Evolutionary conservation across 2,797 vertebrate species (phyloP).

Genomic region (Zalophus californianus): DNA sequence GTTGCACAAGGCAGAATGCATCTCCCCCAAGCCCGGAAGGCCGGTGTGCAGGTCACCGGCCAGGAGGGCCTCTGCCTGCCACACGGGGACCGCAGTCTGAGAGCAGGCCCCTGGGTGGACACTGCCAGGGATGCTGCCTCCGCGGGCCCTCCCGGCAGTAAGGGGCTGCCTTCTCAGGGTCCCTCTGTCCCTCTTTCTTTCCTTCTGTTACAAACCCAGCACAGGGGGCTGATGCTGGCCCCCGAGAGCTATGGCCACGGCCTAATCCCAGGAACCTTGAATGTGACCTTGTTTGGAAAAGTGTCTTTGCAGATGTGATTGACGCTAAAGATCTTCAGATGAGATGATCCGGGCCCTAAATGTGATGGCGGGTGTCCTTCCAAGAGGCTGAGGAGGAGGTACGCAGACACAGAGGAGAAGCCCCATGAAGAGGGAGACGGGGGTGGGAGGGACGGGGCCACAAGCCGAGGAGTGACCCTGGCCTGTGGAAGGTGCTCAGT

Average conservation of each 20-base stretch:
- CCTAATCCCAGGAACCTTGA: neutral
- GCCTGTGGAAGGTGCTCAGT: too few species aligned
- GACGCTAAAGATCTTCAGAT: neutral
- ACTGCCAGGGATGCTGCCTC: too few species aligned
- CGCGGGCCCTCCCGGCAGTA: neutral
- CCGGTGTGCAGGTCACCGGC: neutral
- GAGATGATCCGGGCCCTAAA: neutral
- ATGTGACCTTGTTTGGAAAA: neutral
- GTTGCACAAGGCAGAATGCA: accelerated
- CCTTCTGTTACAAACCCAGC: too few species aligned
- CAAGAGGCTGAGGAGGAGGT: neutral
- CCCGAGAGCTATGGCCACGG: too few species aligned
- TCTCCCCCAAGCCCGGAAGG: neutral
- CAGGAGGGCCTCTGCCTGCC: neutral
- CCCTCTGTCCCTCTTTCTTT: too few species aligned
- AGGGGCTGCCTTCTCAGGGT: neutral
- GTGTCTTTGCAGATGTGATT: neutral
- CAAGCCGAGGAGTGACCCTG: too few species aligned
- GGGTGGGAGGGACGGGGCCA: accelerated
- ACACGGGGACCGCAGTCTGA: accelerated
- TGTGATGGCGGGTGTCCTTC: neutral
- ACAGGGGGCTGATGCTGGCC: too few species aligned
- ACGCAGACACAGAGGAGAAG: neutral
- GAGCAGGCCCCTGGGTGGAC: too few species aligned
- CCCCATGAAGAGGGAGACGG: neutral